Evolutionary conservation across 1,140 invertebrate species (phyloP), one percentile per base, ranked within the genome.

Genomic region (Panagrolaimus sp.): DNA sequence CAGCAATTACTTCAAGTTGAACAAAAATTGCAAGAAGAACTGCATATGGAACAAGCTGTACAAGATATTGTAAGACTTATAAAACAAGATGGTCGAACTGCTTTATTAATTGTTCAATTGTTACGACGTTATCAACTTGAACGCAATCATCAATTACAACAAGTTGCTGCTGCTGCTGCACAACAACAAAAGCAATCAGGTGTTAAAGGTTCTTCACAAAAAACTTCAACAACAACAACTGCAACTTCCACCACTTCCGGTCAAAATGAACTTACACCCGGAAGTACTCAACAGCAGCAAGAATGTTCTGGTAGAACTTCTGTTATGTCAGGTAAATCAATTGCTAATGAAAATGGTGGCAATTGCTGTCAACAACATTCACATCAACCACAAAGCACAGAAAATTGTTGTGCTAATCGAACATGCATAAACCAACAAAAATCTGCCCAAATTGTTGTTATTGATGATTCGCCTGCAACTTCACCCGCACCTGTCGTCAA

Each of bases 41-140:
- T 75, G 5, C 74, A 75, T 42, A 69, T 75, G 14, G 74, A 75
- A 14, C 74, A 76, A 62, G 77, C 77, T 5, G 76, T 78, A 7
- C 74, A 79, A 45, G 76, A 78, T 64, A 78, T 78, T 71, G 78
- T 80, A 14, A 78, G 78, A 14, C 44, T 78, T n/a, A 78, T 78
- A n/a, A 70, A 73, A 43, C 76, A 78, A 66, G 76, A 80, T 31
- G 64, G 75, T 14, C 65, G 71, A 27, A 77, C 76, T 38, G 74
- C 76, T 25, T 51, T 78, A 13, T 63, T 78, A 20, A 78, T 78
- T 64, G 76, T 78, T 23, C 76, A 78, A 62, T 70, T 78, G 38
- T 63, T 78, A 16, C 63, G 76, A 20, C 67, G 69, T 25, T 78
- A 77, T 65, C 76, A 78, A 63, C 62, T 78, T 20, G 76, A 78